A percentile compares a stretch with the other conserved stretches of the same genome.
Evolutionary conservation across 2,797 vertebrate genomes (phyloP).

Genomic region (Gobio occitaniae): DNA sequence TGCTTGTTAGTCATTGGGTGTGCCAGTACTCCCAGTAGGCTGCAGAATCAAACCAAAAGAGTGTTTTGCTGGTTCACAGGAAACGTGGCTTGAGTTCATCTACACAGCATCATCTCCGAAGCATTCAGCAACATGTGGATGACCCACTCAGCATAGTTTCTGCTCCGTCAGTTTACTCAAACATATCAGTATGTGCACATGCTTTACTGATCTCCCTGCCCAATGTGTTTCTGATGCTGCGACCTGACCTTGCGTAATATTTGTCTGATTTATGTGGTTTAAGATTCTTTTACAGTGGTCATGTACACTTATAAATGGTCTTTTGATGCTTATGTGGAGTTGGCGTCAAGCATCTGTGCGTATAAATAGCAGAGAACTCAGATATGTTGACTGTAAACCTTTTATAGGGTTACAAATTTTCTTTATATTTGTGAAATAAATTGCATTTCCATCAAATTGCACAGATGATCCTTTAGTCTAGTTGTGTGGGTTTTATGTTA

Average conservation of each 20-base stretch:
- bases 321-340: neutral
- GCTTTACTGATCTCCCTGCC: slow-evolving; percentile 48
- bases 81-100: slow-evolving; percentile 56
- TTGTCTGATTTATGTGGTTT: slow-evolving; percentile 6
- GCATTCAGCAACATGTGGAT: slow-evolving; percentile 61
- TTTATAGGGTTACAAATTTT: neutral
- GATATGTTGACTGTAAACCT: neutral
- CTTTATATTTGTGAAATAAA: neutral
- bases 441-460: neutral
- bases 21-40: slow-evolving; percentile 65
- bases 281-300: neutral
- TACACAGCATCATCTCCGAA: slow-evolving; percentile 65
- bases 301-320: neutral
- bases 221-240: slow-evolving; percentile 39
- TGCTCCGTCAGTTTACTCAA: slow-evolving; percentile 61
- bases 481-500: slow-evolving; percentile 10
- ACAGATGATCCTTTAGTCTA: neutral
- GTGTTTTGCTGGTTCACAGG: slow-evolving; percentile 49
- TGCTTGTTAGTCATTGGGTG: slow-evolving; percentile 64
- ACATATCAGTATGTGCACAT: slow-evolving; percentile 73
- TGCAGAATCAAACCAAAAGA: slow-evolving; percentile 52
- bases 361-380: neutral
- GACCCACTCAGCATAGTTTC: slow-evolving; percentile 72
- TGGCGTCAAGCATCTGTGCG: neutral
- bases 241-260: slow-evolving; percentile 49